A percentile compares a stretch with the other conserved stretches of the same genome.
Conservation (phyloP, 2,888 invertebrate genomes). For the Metellina segmentata region DNA sequence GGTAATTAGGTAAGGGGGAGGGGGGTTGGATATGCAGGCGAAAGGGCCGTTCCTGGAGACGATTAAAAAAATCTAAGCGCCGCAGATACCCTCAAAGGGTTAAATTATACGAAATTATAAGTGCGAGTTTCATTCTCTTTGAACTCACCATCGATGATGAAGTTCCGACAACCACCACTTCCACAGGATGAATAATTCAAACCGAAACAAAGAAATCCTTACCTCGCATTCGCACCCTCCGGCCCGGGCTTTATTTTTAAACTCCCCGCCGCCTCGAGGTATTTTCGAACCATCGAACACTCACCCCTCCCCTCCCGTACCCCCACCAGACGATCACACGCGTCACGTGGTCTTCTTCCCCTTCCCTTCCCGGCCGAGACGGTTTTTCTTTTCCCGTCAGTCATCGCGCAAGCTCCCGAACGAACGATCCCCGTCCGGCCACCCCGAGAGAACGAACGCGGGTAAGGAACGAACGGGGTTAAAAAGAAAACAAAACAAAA, state of each 20-base stretch:
- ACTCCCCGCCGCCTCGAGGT: background rate
- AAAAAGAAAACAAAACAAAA: background rate
- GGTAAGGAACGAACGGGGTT: background rate
- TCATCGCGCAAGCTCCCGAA: constrained; percentile 35
- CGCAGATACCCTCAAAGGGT: too few relatives aligned
- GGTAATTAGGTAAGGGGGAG: too few relatives aligned
- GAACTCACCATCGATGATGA: background rate
- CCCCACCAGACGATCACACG: background rate
- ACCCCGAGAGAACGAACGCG: background rate
- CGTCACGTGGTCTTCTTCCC: constrained; percentile 45
- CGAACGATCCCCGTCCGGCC: background rate
- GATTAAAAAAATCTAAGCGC: too few relatives aligned
- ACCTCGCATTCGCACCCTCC: background rate
- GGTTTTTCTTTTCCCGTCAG: constrained; percentile 50
- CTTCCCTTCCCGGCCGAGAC: background rate
- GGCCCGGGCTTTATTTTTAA: background rate
- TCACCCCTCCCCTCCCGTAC: background rate
- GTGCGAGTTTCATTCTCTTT: background rate
- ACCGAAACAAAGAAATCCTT: background rate
- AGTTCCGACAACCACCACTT: background rate
- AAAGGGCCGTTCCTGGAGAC: too few relatives aligned
- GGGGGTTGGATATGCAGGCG: too few relatives aligned
- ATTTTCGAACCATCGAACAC: background rate
- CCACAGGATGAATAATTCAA: background rate
- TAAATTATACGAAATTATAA: too few relatives aligned